Evolutionary conservation across 2,113 vertebrate genomes (phyloP).

Genomic region (Amphilophus citrinellus): DNA sequence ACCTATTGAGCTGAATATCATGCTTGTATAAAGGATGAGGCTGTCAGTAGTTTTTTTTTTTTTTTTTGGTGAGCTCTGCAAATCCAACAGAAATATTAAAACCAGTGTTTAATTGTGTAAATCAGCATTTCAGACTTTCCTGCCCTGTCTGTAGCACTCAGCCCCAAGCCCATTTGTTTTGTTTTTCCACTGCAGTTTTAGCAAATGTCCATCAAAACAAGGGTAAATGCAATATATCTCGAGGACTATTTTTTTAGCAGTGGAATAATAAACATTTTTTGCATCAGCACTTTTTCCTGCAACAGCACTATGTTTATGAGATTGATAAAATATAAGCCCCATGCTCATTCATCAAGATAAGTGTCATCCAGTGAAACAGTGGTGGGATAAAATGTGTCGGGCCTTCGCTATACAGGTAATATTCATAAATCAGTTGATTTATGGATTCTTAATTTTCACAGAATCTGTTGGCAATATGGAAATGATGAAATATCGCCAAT

Average conservation of each 20-base stretch:
- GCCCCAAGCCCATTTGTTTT: not conserved
- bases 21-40: not conserved
- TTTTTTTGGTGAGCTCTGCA: not conserved
- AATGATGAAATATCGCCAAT: not conserved
- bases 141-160: not conserved
- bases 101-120: not conserved
- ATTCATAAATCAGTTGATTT: not conserved
- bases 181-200: not conserved
- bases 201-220: not conserved
- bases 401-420: not conserved
- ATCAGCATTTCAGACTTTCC: not conserved
- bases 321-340: not conserved
- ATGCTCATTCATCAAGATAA: not conserved
- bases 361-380: not conserved
- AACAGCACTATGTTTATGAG: not conserved
- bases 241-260: not conserved
- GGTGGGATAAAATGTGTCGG: not conserved
- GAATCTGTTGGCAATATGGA: not conserved
- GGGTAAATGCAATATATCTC: not conserved
- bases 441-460: conserved; percentile 1
- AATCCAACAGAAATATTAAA: not conserved
- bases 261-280: not conserved
- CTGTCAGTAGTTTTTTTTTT: not conserved
- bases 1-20: not conserved
- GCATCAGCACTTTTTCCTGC: not conserved